Evolutionary conservation across 2,113 vertebrate species (phyloP).

Genomic region (Mixornis gularis): DNA sequence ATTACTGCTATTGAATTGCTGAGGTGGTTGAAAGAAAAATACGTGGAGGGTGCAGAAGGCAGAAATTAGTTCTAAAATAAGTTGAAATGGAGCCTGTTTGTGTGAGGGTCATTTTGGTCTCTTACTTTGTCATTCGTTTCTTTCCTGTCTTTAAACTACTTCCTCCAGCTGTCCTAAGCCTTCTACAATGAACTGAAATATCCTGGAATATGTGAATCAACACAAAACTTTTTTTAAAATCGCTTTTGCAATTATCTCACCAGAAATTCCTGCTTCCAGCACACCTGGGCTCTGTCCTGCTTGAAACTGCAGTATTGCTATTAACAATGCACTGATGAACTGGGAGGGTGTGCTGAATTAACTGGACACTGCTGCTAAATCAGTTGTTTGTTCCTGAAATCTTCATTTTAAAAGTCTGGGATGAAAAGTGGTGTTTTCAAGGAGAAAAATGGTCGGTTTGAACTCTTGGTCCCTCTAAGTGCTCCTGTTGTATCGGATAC

Average conservation of each 20-base stretch:
- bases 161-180: slow-evolving; percentile 42
- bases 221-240: background rate
- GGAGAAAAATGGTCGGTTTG: background rate
- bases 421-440: background rate
- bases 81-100: background rate
- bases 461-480: background rate
- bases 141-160: slow-evolving; percentile 35
- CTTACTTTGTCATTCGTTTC: slow-evolving; percentile 11
- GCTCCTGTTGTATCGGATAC: fast-evolving
- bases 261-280: background rate
- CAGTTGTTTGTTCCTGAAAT: background rate
- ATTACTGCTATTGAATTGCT: background rate
- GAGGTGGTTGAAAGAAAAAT: background rate
- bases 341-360: background rate
- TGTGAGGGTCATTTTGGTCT: background rate
- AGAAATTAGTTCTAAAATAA: background rate
- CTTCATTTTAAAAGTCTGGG: background rate
- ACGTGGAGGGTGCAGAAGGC: background rate
- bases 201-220: slow-evolving; percentile 26
- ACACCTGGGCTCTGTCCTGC: background rate
- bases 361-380: background rate
- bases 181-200: slow-evolving; percentile 18
- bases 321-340: background rate
- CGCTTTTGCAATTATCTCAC: background rate
- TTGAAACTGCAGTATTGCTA: background rate